Evolutionary conservation across 2,888 invertebrate species (phyloP), one percentile per base, ranked within the genome.

Genomic region (Acleris holmiana): DNA sequence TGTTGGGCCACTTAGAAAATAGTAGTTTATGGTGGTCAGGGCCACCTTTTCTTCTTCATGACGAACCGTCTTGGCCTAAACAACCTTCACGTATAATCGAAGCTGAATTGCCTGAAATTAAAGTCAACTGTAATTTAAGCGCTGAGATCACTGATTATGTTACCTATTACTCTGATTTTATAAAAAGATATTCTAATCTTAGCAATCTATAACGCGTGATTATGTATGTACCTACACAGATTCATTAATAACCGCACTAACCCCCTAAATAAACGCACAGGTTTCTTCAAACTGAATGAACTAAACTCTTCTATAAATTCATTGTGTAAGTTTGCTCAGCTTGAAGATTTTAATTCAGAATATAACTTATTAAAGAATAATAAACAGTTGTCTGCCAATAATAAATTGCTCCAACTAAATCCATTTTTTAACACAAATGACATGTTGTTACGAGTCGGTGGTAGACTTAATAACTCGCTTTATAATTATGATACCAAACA

Each of bases 21-120:
- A 55, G 41, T 35, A 19, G 40, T 2, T 46, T 67, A 23, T 67
- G 62, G 67, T 67, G 67, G 67, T 55, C 59, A 40, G 67, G 67
- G 2, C 67, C 62, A 49, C 10, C 41, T 15, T 67, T 51, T 63
- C 54, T 67, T 48, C 17, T 17, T 2, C 10, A 23, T 8, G 10
- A 25, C 17, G 13, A 40, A n/a, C 15, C 23, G 19, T n/a, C 54
- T 10, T 61, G 57, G 58, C 51, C 60, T 10, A 35, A 18, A 21
- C 13, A 19, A 21, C 50, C 57, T 13, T 23, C 47, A 0, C 21
- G 23, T 2, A 7, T 10, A 0, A 47, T 8, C n/a, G 40, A 35
- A 18, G 15, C n/a, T 8, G 18, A 44, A n/a, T 46, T 60, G 5
- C 60, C 60, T 18, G 60, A 60, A 41, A 46, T 48, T 44, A 29